These are phyloP conservation scores for Phoeniculus purpureus DNA, from an alignment of 2,797 vertebrate genomes.

Conservation along the genomic window DNA sequence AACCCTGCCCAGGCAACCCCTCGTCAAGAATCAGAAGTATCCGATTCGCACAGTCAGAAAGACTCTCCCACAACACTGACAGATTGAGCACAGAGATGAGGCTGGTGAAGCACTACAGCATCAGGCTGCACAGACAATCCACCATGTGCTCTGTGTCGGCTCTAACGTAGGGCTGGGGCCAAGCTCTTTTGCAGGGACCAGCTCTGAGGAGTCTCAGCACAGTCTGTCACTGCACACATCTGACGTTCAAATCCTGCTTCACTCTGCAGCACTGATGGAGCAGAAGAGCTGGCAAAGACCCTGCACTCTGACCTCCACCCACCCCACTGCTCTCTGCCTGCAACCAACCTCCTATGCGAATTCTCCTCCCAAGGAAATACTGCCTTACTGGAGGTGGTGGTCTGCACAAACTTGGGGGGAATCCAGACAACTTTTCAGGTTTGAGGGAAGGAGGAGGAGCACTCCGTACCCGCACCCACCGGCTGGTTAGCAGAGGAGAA, in stretches of 20 bases:
- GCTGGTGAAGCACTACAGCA: neutral
- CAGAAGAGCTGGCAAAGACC: neutral
- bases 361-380: neutral
- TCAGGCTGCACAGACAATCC: neutral
- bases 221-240: neutral
- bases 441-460: neutral
- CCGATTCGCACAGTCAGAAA: neutral
- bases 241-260: neutral
- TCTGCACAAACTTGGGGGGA: neutral
- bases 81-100: neutral
- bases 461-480: neutral
- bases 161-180: neutral
- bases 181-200: accelerated
- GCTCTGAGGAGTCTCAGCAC: neutral
- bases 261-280: neutral
- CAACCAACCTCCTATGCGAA: neutral
- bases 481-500: conserved; percentile 45
- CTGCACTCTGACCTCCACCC: neutral
- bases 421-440: neutral
- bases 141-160: neutral
- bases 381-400: neutral
- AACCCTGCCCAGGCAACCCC: neutral
- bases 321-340: neutral
- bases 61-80: neutral
- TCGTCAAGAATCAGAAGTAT: neutral